These are phyloP conservation scores for Tichodroma muraria DNA, from an alignment of 2,113 vertebrate species.

Conservation along the genomic window DNA sequence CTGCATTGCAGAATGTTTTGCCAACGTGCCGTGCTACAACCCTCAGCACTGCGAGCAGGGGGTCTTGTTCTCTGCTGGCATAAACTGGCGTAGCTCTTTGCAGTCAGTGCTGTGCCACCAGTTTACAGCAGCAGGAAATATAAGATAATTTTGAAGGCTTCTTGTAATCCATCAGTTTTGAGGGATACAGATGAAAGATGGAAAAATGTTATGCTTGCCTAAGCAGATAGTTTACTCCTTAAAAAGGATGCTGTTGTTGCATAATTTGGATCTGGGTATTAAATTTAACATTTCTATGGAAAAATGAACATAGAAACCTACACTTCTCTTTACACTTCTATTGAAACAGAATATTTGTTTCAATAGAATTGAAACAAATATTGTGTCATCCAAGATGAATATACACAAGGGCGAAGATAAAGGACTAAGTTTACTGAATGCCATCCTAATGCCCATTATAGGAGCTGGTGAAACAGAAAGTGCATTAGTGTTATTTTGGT, in stretches of 20 bases:
- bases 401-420: not conserved
- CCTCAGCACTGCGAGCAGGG: not conserved
- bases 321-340: not conserved
- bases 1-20: not conserved
- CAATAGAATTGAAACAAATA: too few relatives aligned
- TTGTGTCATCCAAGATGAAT: not conserved
- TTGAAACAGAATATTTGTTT: too few relatives aligned
- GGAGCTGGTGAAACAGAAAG: not conserved
- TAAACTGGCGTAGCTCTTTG: not conserved
- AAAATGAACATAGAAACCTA: not conserved
- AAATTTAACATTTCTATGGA: not conserved
- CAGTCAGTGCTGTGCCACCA: not conserved
- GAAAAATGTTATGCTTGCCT: not conserved
- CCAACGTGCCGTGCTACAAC: accelerated
- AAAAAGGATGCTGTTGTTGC: not conserved
- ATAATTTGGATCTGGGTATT: not conserved
- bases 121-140: not conserved
- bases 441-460: not conserved
- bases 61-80: not conserved
- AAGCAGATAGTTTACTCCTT: accelerated
- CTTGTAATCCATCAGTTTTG: not conserved
- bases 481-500: not conserved
- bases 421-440: not conserved
- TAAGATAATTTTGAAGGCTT: not conserved
- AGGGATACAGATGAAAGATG: not conserved